Base-by-base conservation (phyloP, 2,797 vertebrate genomes). In the Enteromius unitaeniatus region DNA sequence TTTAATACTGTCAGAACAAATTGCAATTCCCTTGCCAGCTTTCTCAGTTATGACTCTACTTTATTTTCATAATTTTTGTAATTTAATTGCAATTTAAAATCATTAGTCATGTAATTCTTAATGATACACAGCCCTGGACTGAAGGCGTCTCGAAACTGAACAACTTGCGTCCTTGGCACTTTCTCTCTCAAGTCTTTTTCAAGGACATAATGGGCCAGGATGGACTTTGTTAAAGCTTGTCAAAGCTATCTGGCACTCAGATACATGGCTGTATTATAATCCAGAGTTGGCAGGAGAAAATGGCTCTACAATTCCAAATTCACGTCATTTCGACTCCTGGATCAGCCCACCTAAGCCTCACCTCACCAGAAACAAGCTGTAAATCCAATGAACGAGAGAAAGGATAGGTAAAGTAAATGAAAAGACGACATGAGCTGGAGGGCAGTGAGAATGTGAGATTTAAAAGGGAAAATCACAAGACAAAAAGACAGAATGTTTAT, bases 361-460 rank as follows among this genome's bases (percentile, higher is more conserved):
- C 34, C 73, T 76, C 72, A 67, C n/a, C 15, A 69, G 14, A 17
- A 58, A 84, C 55, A 68, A 67, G 49, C 72, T 58, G 40, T 65
- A 55, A 81, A 72, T 72, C 76, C 42, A 73, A 34, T 79, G 26
- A 67, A 65, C 0, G 51, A 86, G 21, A 88, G 47, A 89, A 89
- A 85, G 0, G 55, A 83, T 85, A 79, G 88, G 87, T 88, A 88
- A 90, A 90, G 89, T 84, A 91, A 91, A 92, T 85, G 86, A 86
- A 89, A 78, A 85, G 81, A 55, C 34, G 84, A 82, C 58, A 26
- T 5, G 70, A 2, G 42, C 84, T 87, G 87, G 82, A 88, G 88
- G 86, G 84, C 85, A 87, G 68, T 83, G 82, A 37, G 88, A 90
- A 89, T 81, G 89, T 86, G 85, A 88, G 78, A 87, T 1, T 60